Conservation (phyloP, 2,113 vertebrate species). For the Prinia subflava region DNA sequence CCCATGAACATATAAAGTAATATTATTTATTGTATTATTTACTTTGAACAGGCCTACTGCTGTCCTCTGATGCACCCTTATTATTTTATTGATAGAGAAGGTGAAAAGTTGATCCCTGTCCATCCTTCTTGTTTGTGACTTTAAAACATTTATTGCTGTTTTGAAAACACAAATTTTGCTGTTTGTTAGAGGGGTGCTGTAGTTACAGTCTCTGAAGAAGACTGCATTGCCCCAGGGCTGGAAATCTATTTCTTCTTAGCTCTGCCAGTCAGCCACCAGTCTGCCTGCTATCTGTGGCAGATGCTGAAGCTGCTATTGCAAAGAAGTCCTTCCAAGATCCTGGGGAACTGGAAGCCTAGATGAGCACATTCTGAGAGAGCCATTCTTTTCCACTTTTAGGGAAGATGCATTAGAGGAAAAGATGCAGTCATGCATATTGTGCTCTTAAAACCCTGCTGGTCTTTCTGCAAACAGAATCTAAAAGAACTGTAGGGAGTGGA, state of each 20-base stretch:
- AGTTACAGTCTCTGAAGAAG: not conserved
- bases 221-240: not conserved
- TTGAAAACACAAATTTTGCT: not conserved
- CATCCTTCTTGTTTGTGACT: not conserved
- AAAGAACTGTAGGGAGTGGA: constrained; percentile 1
- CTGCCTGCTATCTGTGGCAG: constrained; percentile 37
- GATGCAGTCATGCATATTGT: constrained; percentile 57
- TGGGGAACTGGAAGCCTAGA: constrained; percentile 54
- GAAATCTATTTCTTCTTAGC: constrained; percentile 32
- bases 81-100: not conserved
- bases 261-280: not conserved
- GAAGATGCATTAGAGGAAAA: constrained; percentile 46
- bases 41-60: not conserved
- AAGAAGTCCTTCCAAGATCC: constrained; percentile 51
- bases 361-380: constrained; percentile 38
- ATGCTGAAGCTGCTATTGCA: constrained; percentile 48
- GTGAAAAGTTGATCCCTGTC: not conserved
- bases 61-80: not conserved
- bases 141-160: not conserved
- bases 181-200: not conserved
- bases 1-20: not conserved
- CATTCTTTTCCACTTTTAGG: constrained; percentile 47
- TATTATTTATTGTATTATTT: not conserved
- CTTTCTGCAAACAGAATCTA: constrained; percentile 21
- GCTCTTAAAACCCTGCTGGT: constrained; percentile 43